Evolutionary conservation across 2,797 vertebrate species (phyloP).

Genomic region (Myiotriccus ornatus): DNA sequence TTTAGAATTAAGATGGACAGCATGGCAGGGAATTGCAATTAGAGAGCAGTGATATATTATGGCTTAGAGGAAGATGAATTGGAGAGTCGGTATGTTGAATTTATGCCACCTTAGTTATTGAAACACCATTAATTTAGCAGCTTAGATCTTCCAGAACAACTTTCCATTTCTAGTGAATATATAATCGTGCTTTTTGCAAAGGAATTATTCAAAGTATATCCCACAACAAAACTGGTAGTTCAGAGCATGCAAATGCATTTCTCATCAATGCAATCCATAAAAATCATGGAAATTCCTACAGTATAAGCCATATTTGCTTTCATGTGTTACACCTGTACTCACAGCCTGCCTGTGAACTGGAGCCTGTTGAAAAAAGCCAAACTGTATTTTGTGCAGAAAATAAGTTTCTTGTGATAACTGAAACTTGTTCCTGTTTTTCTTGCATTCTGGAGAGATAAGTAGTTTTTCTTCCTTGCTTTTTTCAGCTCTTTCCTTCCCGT

Average conservation of each 20-base stretch:
- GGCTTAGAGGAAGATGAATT: not conserved
- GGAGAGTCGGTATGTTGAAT: not conserved
- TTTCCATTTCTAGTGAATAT: constrained; percentile 7
- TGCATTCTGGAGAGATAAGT: not conserved
- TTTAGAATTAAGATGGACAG: constrained; percentile 4
- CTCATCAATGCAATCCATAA: not conserved
- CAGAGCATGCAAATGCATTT: not conserved
- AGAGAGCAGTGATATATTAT: not conserved
- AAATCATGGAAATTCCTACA: not conserved
- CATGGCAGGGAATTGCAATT: not conserved
- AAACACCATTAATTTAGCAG: not conserved
- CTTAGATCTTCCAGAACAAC: not conserved
- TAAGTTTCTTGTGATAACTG: not conserved
- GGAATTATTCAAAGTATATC: not conserved
- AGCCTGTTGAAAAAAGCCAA: not conserved
- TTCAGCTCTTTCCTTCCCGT: not conserved
- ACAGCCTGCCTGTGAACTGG: not conserved
- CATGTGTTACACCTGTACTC: not conserved
- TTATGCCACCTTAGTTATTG: not conserved
- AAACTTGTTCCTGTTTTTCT: not conserved
- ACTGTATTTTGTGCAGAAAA: not conserved
- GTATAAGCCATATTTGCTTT: not conserved
- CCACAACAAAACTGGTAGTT: not conserved
- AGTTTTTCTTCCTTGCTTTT: not conserved
- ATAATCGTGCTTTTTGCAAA: not conserved